Conservation (phyloP, 2,113 vertebrate species). For the Xyrauchen texanus region DNA sequence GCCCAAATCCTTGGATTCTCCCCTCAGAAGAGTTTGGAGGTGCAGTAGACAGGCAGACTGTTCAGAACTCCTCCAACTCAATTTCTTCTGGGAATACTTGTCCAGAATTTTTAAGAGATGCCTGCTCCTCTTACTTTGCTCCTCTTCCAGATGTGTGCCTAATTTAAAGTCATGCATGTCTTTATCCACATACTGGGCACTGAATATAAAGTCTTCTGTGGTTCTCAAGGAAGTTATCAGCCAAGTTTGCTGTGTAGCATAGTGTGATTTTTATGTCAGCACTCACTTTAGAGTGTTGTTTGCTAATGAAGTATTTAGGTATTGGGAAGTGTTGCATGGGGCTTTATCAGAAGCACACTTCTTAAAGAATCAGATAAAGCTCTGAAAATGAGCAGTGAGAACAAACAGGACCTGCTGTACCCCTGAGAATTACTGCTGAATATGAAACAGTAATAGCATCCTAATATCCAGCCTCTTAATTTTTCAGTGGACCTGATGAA, state of each 20-base stretch:
- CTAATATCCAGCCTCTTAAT: slow-evolving; percentile 72
- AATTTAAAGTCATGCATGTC: slow-evolving; percentile 50
- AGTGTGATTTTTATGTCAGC: slow-evolving; percentile 30
- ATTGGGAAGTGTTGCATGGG: slow-evolving; percentile 18
- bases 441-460: slow-evolving; percentile 71
- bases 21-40: slow-evolving; percentile 37
- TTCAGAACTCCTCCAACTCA: slow-evolving; percentile 49
- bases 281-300: slow-evolving; percentile 40
- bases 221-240: slow-evolving; percentile 45
- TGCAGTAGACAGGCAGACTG: slow-evolving; percentile 42
- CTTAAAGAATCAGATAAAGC: slow-evolving; percentile 40
- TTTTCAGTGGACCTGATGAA: slow-evolving; percentile 78
- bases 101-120: slow-evolving; percentile 44
- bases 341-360: slow-evolving; percentile 46
- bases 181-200: slow-evolving; percentile 43
- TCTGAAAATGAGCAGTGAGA: slow-evolving; percentile 39
- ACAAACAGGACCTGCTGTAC: slow-evolving; percentile 47
- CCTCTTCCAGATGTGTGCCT: slow-evolving; percentile 50
- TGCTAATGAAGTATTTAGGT: slow-evolving; percentile 46
- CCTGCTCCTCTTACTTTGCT: slow-evolving; percentile 37
- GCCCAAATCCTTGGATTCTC: slow-evolving; percentile 31
- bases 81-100: slow-evolving; percentile 53
- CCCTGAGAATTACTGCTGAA: slow-evolving; percentile 58
- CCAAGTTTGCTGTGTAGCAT: slow-evolving; percentile 35
- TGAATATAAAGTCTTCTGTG: slow-evolving; percentile 28